Percentiles rank a stretch among this genome's conserved stretches.
phyloP scores from a whole-genome alignment of 2,113 vertebrate genomes.

The Genyomyrus donnyi region DNA sequence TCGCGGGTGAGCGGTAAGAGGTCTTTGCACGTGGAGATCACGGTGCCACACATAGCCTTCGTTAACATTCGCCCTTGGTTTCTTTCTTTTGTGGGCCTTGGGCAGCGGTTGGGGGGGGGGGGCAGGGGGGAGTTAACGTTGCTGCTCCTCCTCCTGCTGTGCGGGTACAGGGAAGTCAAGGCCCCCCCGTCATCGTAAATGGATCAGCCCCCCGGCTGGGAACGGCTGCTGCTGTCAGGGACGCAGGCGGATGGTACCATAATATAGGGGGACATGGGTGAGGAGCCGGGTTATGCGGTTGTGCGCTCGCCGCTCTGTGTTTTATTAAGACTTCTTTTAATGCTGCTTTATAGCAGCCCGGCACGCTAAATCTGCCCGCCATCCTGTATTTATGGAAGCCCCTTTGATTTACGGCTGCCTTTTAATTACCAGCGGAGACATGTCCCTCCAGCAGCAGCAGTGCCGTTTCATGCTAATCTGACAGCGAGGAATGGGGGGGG shows the following conservation, averaged over 20 bases:
- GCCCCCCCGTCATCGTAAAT: conserved; percentile 4
- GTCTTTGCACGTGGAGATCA: background rate
- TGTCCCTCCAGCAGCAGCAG: conserved; percentile 12
- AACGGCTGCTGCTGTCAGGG: conserved; percentile 15
- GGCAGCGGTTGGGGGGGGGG: background rate
- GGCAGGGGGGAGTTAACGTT: background rate
- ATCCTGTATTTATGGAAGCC: conserved; percentile 14
- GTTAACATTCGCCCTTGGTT: background rate
- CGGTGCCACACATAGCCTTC: background rate
- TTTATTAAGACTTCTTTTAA: conserved; percentile 28
- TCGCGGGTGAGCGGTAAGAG: background rate
- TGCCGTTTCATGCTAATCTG: background rate
- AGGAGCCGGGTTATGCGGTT: conserved; percentile 3
- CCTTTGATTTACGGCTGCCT: conserved; percentile 12
- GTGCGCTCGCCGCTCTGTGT: background rate
- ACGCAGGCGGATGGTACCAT: conserved; percentile 3
- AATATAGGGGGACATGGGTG: conserved; percentile 17
- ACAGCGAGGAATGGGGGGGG: background rate
- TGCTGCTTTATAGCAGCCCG: conserved; percentile 1
- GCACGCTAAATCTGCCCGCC: conserved; percentile 20
- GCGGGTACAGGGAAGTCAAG: conserved; percentile 12
- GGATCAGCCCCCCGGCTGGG: background rate
- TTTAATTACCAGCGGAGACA: conserved; percentile 19
- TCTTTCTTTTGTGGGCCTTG: background rate
- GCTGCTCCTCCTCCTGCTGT: background rate